Percentiles rank a stretch among this genome's conserved stretches.
Evolutionary conservation across 1,140 invertebrate species (phyloP).

Genomic region (Gryllus bimaculatus): DNA sequence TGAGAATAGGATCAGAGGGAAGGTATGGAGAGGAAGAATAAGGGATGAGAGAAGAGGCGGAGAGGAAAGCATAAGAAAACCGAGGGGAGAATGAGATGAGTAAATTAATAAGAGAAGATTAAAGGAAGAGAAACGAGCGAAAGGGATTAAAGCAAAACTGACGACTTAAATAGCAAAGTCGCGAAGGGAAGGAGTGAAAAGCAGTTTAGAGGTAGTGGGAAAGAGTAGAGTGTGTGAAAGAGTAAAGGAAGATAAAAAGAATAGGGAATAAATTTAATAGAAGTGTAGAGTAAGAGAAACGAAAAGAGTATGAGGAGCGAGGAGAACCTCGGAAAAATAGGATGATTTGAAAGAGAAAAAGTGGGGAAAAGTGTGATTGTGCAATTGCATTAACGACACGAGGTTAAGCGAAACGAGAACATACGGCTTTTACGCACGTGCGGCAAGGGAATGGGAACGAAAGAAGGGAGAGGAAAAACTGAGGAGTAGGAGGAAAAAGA

Average conservation of each 20-base stretch:
- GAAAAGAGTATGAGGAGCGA: not conserved
- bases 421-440: too few relatives aligned
- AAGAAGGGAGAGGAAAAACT: too few relatives aligned
- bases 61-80: not conserved
- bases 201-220: too few relatives aligned
- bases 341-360: not conserved
- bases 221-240: not conserved
- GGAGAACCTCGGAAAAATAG: not conserved
- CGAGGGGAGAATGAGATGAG: not conserved
- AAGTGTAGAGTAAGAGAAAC: not conserved
- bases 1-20: not conserved
- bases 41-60: not conserved
- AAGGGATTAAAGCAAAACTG: not conserved
- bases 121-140: not conserved
- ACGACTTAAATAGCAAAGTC: not conserved
- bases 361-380: not conserved
- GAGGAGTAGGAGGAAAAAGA: too few relatives aligned
- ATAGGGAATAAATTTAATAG: not conserved
- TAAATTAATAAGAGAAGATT: not conserved
- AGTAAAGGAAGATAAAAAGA: not conserved
- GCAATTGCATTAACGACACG: too few relatives aligned
- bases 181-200: too few relatives aligned
- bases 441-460: too few relatives aligned
- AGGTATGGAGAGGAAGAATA: not conserved
- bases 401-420: too few relatives aligned